phyloP scores from a whole-genome alignment of 2,888 invertebrate genomes.

The Ophion obscuratus region DNA sequence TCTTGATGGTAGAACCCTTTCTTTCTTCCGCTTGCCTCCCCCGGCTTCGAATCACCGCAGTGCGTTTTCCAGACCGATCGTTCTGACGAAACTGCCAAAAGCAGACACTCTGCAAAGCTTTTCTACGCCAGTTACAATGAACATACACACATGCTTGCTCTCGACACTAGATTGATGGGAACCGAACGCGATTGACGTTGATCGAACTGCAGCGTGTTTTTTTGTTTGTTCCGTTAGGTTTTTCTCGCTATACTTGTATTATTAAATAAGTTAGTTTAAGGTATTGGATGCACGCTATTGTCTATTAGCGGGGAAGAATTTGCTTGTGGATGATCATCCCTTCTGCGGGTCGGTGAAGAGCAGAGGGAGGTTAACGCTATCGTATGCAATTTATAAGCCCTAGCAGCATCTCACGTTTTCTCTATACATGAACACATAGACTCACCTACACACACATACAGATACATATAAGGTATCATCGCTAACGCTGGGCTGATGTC shows the following conservation, averaged over 20 bases:
- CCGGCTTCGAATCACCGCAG: constrained; percentile 41
- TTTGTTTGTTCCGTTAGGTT: not conserved
- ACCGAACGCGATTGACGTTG: not conserved
- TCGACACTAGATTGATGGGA: not conserved
- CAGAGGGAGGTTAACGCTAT: constrained; percentile 73
- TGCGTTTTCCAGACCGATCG: constrained; percentile 37
- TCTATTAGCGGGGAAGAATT: constrained; percentile 71
- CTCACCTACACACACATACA: constrained; percentile 28
- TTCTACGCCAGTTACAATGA: constrained; percentile 1
- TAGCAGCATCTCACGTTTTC: constrained; percentile 73
- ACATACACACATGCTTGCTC: not conserved
- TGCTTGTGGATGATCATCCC: constrained; percentile 42
- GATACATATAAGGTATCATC: constrained; percentile 45
- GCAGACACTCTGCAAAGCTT: not conserved
- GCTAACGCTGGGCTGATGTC: constrained; percentile 43
- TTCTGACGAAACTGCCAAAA: constrained; percentile 32
- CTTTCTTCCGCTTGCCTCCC: constrained; percentile 49
- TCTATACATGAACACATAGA: constrained; percentile 50
- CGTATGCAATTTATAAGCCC: constrained; percentile 82
- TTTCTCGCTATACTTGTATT: constrained; percentile 16
- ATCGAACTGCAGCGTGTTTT: not conserved
- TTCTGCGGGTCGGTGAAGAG: constrained; percentile 57
- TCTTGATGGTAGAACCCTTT: constrained; percentile 75
- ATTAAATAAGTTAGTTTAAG: constrained; percentile 78
- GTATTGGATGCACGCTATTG: constrained; percentile 76